A percentile compares a stretch with the other conserved stretches of the same genome.
phyloP scores from a whole-genome alignment of 2,797 vertebrate genomes.

The Tauraco hartlaubi region DNA sequence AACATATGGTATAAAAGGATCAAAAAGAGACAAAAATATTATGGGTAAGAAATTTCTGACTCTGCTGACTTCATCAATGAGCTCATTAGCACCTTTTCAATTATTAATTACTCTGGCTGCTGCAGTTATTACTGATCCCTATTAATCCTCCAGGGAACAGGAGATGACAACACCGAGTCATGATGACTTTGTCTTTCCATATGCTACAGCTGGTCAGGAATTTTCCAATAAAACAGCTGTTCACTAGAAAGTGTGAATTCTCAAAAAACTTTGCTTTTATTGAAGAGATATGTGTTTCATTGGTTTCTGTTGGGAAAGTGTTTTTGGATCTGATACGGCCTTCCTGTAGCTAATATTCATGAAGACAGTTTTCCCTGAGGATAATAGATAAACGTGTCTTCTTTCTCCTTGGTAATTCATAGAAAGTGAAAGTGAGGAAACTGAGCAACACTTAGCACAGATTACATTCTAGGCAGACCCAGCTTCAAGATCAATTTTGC shows the following conservation, averaged over 20 bases:
- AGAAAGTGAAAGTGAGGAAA: not conserved
- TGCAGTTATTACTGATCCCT: conserved; percentile 46
- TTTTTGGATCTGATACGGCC: not conserved
- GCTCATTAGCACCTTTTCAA: conserved; percentile 20
- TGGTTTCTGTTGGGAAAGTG: not conserved
- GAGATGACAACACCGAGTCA: not conserved
- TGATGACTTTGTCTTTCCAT: conserved; percentile 5
- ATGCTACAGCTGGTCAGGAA: not conserved
- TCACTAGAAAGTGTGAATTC: not conserved
- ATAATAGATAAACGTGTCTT: not conserved
- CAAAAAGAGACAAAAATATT: conserved; percentile 18
- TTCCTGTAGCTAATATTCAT: not conserved
- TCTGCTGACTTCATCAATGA: conserved; percentile 23
- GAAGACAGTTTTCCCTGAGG: not conserved
- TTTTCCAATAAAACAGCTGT: conserved; percentile 36
- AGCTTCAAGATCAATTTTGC: not conserved
- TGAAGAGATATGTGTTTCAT: not conserved
- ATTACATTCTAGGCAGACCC: not conserved
- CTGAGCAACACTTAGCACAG: not conserved
- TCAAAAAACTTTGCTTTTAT: not conserved
- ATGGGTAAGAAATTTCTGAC: not conserved
- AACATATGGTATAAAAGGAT: not conserved
- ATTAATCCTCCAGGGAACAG: conserved; percentile 41
- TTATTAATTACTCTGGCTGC: conserved; percentile 56
- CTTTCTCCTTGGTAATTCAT: not conserved